Base-by-base conservation (phyloP, 1,140 invertebrate genomes). In the Caenorhabditis latens region DNA sequence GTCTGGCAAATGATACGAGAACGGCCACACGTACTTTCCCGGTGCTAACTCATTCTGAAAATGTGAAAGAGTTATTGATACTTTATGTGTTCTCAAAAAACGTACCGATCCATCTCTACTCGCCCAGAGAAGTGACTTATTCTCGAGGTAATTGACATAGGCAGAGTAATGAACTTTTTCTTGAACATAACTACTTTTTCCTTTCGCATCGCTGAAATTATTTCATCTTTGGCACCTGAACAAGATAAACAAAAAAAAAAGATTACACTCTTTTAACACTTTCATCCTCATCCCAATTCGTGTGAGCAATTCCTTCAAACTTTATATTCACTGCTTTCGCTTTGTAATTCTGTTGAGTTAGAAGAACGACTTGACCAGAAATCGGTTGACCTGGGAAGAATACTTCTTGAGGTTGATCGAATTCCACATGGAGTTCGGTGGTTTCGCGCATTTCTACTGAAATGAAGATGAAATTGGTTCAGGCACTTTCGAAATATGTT, bases 391-490 rank as follows among this genome's bases (percentile, higher is more conserved):
- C 71, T 0, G 71, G 43, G 71, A 79, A 50, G n/a, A 79, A 79
- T 2, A 79, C 71, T 50, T 79, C 71, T 13, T 79, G 43, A 8
- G 71, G 43, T 79, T 79, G 71, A 24, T 79, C 71, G 71, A 79
- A 79, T 53, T 43, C 46, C 21, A 79, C 71, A 24, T 21, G 71
- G 13, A 79, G 46, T 24, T 79, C 71, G n/a, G n/a, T n/a, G n/a
- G n/a, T n/a, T n/a, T n/a, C n/a, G n/a, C n/a, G n/a, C n/a, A n/a
- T n/a, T n/a, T n/a, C n/a, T n/a, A n/a, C n/a, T n/a, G n/a, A n/a
- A n/a, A n/a, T n/a, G n/a, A n/a, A n/a, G n/a, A n/a, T n/a, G n/a
- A n/a, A n/a, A n/a, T n/a, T n/a, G n/a, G n/a, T n/a, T n/a, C n/a
- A n/a, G n/a, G n/a, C n/a, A n/a, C n/a, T n/a, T n/a, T n/a, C n/a